Evolutionary conservation across 2,888 invertebrate genomes (phyloP).

Genomic region (Volucella inanis): DNA sequence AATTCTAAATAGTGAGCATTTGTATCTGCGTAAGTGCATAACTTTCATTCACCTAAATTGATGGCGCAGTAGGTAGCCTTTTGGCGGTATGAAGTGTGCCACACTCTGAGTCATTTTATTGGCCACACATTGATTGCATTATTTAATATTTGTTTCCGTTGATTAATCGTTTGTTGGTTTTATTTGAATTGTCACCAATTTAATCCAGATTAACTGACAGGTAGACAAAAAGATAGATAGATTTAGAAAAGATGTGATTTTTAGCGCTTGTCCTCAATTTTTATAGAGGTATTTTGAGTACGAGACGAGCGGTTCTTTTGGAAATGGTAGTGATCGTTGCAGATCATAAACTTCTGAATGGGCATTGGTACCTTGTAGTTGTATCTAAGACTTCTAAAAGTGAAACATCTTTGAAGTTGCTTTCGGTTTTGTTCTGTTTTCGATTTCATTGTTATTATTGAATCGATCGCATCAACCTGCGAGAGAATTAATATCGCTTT

Average conservation of each 20-base stretch:
- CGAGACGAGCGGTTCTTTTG: too few species aligned
- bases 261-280: constrained; percentile 8
- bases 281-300: too few species aligned
- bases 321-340: too few species aligned
- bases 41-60: constrained; percentile 41
- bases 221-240: too few species aligned
- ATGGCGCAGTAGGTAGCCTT: background rate
- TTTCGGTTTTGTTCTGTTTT: constrained; percentile 17
- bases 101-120: too few species aligned
- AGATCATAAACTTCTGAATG: too few species aligned
- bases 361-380: too few species aligned
- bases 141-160: constrained; percentile 9
- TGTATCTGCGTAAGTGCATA: constrained; percentile 23
- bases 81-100: constrained; percentile 4
- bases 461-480: background rate
- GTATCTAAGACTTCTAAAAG: too few species aligned
- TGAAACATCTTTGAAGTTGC: background rate
- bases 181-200: constrained; percentile 16
- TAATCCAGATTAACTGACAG: too few species aligned
- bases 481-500: too few species aligned
- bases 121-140: constrained; percentile 39
- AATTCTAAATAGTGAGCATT: constrained; percentile 21
- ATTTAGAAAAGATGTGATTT: background rate
- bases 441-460: background rate
- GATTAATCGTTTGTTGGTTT: background rate